Evolutionary conservation across 35 echinoderm and acorn worm species (phyloP).

Genomic region (Lytechinus variegatus): DNA sequence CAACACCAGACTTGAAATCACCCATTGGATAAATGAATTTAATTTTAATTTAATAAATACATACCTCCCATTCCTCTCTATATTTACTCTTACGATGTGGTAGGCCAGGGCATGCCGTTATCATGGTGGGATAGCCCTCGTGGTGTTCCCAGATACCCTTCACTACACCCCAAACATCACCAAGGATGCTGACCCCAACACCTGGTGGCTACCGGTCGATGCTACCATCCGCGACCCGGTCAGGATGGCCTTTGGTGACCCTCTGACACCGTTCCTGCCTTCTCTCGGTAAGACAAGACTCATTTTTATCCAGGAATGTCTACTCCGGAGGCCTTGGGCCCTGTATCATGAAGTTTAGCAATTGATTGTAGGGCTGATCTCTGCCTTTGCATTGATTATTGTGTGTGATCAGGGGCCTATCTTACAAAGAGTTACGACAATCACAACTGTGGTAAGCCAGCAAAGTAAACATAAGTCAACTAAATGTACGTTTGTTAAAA

Average conservation of each 20-base stretch:
- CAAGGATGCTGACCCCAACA: not conserved
- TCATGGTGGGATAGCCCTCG: slow-evolving; percentile 59
- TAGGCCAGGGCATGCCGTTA: slow-evolving; percentile 62
- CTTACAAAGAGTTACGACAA: too few species aligned
- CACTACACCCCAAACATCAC: slow-evolving; percentile 30
- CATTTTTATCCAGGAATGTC: too few species aligned
- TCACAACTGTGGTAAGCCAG: too few species aligned
- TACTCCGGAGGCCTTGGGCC: too few species aligned
- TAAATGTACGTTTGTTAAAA: too few species aligned
- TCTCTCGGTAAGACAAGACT: slow-evolving; percentile 54
- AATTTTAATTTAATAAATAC: not conserved
- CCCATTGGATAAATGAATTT: too few species aligned
- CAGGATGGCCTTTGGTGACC: slow-evolving; percentile 66
- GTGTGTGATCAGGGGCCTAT: too few species aligned
- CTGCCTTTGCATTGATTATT: too few species aligned
- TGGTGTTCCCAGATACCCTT: slow-evolving; percentile 73
- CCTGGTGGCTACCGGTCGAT: slow-evolving; percentile 63
- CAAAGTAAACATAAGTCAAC: too few species aligned
- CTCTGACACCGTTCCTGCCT: slow-evolving; percentile 61
- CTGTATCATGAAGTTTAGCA: too few species aligned
- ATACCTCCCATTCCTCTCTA: not conserved
- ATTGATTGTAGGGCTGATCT: too few species aligned
- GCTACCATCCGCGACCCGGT: slow-evolving; percentile 59
- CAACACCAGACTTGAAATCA: too few species aligned
- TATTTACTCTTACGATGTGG: not conserved